Evolutionary conservation across 2,797 vertebrate species (phyloP), one percentile per base, ranked within the genome.

Genomic region (Pangasius djambal): DNA sequence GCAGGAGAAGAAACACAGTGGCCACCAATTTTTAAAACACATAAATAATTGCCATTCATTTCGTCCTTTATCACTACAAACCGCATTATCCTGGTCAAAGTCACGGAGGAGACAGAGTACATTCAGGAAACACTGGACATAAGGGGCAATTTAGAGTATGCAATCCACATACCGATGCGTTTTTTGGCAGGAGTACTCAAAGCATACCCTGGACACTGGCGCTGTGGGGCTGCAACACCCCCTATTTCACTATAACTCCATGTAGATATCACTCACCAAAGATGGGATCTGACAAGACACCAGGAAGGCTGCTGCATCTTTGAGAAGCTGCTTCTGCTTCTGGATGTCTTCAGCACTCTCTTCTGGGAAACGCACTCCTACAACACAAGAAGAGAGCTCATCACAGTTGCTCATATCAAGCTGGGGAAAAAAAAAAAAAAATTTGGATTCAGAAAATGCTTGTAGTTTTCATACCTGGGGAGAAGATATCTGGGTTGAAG

Each of bases 401-500:
- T 8, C 44, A 86, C 57, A 37, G 57, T 63, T 75, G 34, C 37
- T 48, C n/a, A 63, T 59, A 63, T 74, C n/a, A 25, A 37, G 31
- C 52, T 13, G 59, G 81, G 22, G 1, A 74, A 48, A 74, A 48
- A 44, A 28, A 0, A 22, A n/a, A 20, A 15, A 18, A 34, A 57
- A 15, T 16, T 20, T 0, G 6, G 8, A 59, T 31, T 79, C 34
- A 16, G 50, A 85, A 1, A n/a, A 50, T 65, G 10, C 31, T 72
- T 6, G 31, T 5, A 18, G 20, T 22, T 40, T 72, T 8, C 75
- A 83, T 93, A 98, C 99, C 98, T 94, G 98, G 98, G 0, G 99
- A 99, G 95, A 99, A 99, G 93, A 99, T 98, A 92, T 99, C 99
- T 0, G 98, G 98, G 94, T 99, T 99, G 95, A 99, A 99, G 88